These are phyloP conservation scores for Phytoseiulus persimilis DNA, from an alignment of 2,888 invertebrate genomes.

Conservation along the genomic window DNA sequence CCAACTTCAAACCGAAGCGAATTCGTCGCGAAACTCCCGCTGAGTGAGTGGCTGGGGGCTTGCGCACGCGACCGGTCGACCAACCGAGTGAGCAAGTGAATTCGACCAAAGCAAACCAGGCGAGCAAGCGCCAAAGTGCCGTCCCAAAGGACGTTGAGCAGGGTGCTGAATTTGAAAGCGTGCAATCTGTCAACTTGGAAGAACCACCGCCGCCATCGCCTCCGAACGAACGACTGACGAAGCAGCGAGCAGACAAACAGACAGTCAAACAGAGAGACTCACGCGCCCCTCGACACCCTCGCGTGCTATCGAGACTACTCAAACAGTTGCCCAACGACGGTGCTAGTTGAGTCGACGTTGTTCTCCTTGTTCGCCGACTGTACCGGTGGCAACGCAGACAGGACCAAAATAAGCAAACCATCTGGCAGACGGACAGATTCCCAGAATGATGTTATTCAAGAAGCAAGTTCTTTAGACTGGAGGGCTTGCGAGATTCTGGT, in stretches of 20 bases:
- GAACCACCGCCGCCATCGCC: background rate
- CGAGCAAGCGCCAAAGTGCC: background rate
- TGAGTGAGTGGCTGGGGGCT: background rate
- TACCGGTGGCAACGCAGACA: background rate
- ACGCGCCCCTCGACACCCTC: background rate
- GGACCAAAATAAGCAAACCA: background rate
- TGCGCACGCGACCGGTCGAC: background rate
- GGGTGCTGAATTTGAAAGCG: conserved; percentile 5
- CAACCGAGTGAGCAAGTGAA: background rate
- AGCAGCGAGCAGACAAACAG: background rate
- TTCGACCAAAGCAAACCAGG: background rate
- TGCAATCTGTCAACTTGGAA: background rate
- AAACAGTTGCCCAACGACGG: background rate
- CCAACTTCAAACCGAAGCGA: background rate
- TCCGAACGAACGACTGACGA: background rate
- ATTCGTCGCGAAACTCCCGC: background rate
- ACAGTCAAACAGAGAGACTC: background rate
- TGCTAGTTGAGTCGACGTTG: background rate
- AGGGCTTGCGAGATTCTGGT: background rate
- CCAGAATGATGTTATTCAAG: background rate
- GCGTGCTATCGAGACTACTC: background rate
- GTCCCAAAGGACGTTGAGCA: background rate
- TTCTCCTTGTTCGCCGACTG: background rate
- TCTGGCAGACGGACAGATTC: background rate
- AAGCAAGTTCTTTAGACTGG: background rate